Evolutionary conservation across 2,888 invertebrate genomes (phyloP), one percentile per base, ranked within the genome.

Genomic region (Rutpela maculata): DNA sequence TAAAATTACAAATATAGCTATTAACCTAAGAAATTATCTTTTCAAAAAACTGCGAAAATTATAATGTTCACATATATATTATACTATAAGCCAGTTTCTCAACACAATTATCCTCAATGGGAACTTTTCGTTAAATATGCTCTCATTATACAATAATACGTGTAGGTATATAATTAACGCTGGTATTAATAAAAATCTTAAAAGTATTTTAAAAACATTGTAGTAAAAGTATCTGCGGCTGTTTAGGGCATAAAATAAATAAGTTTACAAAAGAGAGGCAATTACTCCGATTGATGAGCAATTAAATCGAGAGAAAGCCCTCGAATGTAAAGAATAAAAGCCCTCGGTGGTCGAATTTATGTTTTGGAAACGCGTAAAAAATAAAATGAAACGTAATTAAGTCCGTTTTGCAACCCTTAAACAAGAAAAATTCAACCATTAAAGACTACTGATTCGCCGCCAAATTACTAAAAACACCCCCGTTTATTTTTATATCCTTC

Each of bases 371-470:
- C 57, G 78, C 77, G 75, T 78, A 78, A 81, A 80, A 79, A 80
- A 78, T 78, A 76, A 78, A 81, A 81, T 78, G 76, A 79, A 78
- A 76, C 66, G 76, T 74, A 81, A 81, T 81, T 79, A 81, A 75
- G 76, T 68, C 71, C 75, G 74, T 79, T 78, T 74, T 66, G 74
- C 60, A 67, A 67, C 66, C 66, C 63, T 74, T 78, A 79, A 81
- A 79, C 76, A 74, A 76, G 73, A 81, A 76, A 79, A 76, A 78
- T 74, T 57, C 65, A 67, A 76, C 75, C 80, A 77, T 78, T 80
- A 76, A 79, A 76, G 75, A 70, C 62, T 66, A 66, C 72, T 55
- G 74, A 67, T 43, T 71, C 75, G 10, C 60, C 70, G 65, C 19
- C 22, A 22, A 59, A 59, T 59, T 59, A 59, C 59, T 22, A 22